Conservation (phyloP, 2,113 vertebrate genomes). For the Oostethus manadensis region DNA sequence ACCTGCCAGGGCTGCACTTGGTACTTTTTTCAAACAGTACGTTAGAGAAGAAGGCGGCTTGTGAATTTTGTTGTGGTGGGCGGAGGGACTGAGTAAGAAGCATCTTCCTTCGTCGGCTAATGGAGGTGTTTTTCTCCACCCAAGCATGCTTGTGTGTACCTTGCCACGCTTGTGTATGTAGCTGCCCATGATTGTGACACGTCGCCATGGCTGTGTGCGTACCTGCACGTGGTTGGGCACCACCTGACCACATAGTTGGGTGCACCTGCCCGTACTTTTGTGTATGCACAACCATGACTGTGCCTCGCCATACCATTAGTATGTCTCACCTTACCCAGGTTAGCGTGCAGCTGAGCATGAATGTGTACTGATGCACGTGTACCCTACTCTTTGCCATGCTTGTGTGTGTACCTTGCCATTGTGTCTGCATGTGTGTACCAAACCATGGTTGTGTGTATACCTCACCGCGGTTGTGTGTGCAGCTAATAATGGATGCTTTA, state of each 20-base stretch:
- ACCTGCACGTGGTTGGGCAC: not conserved
- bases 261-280: too few relatives aligned
- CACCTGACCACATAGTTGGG: not conserved
- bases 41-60: not conserved
- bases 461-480: not conserved
- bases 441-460: not conserved
- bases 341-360: not conserved
- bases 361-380: not conserved
- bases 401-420: not conserved
- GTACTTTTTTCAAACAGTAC: conserved; percentile 34
- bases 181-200: not conserved
- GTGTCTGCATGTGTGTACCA: not conserved
- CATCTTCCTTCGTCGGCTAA: not conserved
- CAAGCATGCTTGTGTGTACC: not conserved
- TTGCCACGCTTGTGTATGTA: not conserved
- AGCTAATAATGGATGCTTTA: not conserved
- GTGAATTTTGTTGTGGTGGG: not conserved
- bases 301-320: not conserved
- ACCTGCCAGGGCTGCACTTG: conserved; percentile 36
- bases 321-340: too few relatives aligned
- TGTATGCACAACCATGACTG: not conserved
- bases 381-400: not conserved
- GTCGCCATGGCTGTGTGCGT: not conserved
- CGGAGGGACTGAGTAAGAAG: not conserved
- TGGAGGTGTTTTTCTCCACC: not conserved